phyloP scores from a whole-genome alignment of 2,113 vertebrate genomes.

The Nerophis ophidion region DNA sequence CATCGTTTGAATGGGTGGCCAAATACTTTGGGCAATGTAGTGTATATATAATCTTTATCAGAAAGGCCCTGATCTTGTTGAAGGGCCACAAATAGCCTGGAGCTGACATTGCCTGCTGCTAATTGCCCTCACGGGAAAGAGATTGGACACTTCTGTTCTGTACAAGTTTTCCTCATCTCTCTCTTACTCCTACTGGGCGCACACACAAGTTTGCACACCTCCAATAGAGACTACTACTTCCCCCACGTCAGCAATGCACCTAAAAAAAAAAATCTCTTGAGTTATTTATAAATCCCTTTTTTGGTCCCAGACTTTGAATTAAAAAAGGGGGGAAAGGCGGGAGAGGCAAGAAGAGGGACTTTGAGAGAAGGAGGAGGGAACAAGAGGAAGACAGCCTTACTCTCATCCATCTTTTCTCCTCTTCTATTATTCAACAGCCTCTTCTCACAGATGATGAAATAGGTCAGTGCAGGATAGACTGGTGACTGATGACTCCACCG shows the following conservation, averaged over 20 bases:
- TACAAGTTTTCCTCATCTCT: constrained; percentile 11
- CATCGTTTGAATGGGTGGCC: no score
- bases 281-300: constrained; percentile 59
- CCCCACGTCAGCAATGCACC: constrained; percentile 34
- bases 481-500: constrained; percentile 51
- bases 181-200: neutral
- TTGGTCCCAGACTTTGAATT: constrained; percentile 33
- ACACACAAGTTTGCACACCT: constrained; percentile 17
- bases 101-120: no score
- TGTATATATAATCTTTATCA: no score
- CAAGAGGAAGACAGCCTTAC: constrained; percentile 35
- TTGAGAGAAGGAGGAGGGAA: constrained; percentile 10
- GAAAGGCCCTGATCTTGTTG: no score
- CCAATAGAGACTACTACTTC: constrained; percentile 19
- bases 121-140: no score
- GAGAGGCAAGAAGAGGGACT: constrained; percentile 1
- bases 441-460: constrained; percentile 63
- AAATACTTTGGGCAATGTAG: no score
- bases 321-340: constrained; percentile 15
- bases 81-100: no score
- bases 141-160: neutral
- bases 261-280: constrained; percentile 36
- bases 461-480: constrained; percentile 49
- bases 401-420: constrained; percentile 58
- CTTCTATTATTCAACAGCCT: constrained; percentile 57